phyloP scores from a whole-genome alignment of 2,797 vertebrate species.

The Channa striata region DNA sequence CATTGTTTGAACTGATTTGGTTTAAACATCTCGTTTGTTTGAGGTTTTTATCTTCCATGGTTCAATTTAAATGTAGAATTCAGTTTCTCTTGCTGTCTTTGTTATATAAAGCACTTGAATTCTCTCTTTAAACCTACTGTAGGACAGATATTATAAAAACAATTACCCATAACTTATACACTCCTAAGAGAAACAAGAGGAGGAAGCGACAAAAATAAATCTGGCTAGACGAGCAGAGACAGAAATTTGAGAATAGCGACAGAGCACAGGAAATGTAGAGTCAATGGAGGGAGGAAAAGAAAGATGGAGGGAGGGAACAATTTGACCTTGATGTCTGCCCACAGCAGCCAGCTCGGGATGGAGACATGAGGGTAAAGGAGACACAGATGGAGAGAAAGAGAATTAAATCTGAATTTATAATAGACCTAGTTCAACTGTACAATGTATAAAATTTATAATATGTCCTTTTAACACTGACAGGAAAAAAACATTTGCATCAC shows the following conservation, averaged over 20 bases:
- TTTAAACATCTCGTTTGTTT: neutral
- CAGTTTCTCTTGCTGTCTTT: neutral
- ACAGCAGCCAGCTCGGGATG: slow-evolving; percentile 65
- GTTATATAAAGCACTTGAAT: neutral
- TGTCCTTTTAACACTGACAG: too few species aligned
- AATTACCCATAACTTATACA: slow-evolving; percentile 11
- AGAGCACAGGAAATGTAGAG: slow-evolving; percentile 75
- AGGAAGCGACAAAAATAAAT: slow-evolving; percentile 63
- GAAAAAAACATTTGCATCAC: too few species aligned
- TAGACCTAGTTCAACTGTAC: too few species aligned
- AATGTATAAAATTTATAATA: too few species aligned
- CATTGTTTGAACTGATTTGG: neutral
- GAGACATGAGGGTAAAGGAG: slow-evolving; percentile 71
- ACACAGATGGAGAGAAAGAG: slow-evolving; percentile 47
- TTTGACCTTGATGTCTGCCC: slow-evolving; percentile 84
- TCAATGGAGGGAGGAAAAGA: slow-evolving; percentile 65
- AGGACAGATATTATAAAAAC: slow-evolving; percentile 3
- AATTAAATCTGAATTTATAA: neutral
- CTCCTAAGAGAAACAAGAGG: slow-evolving; percentile 45
- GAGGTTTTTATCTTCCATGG: neutral
- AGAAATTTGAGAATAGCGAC: slow-evolving; percentile 72
- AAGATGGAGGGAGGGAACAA: slow-evolving; percentile 59
- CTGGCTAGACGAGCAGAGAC: slow-evolving; percentile 52
- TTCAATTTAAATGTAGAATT: neutral
- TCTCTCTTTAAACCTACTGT: neutral